Evolutionary conservation across 2,888 invertebrate genomes (phyloP).

Genomic region (Nesidiocoris tenuis): DNA sequence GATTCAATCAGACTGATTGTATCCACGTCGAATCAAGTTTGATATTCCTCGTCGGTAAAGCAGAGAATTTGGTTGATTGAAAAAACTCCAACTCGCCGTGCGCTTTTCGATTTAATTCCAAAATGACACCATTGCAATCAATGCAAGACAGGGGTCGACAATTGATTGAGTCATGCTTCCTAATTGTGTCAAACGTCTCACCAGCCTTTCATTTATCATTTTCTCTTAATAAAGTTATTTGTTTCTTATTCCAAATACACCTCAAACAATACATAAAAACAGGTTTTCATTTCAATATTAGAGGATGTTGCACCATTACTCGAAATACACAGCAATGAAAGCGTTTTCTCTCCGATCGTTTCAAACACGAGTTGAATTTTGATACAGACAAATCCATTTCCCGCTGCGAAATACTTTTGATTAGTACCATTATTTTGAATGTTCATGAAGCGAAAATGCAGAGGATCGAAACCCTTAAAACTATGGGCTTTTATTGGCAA

Average conservation of each 20-base stretch:
- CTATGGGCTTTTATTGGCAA: slow-evolving; percentile 38
- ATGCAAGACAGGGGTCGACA: not conserved
- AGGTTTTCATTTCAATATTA: slow-evolving; percentile 20
- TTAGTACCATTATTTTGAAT: slow-evolving; percentile 26
- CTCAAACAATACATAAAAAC: slow-evolving; percentile 39
- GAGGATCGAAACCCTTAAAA: slow-evolving; percentile 26
- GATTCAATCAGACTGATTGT: too few species aligned
- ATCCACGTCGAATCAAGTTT: too few species aligned
- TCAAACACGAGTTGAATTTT: not conserved
- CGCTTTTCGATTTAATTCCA: not conserved
- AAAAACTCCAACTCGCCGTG: not conserved
- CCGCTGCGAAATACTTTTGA: slow-evolving; percentile 16
- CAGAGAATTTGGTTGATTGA: not conserved
- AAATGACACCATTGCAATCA: not conserved
- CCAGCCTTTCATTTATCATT: slow-evolving; percentile 42
- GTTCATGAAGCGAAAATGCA: slow-evolving; percentile 34
- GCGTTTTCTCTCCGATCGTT: not conserved
- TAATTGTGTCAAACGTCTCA: slow-evolving; percentile 38
- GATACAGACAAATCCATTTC: not conserved
- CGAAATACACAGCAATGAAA: not conserved
- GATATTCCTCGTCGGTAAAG: too few species aligned
- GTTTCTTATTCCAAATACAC: slow-evolving; percentile 28
- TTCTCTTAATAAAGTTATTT: slow-evolving; percentile 34
- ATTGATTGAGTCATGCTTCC: slow-evolving; percentile 13
- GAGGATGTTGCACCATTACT: slow-evolving; percentile 9